Evolutionary conservation across 2,888 invertebrate species (phyloP).

Genomic region (Heteromyza rotundicornis): DNA sequence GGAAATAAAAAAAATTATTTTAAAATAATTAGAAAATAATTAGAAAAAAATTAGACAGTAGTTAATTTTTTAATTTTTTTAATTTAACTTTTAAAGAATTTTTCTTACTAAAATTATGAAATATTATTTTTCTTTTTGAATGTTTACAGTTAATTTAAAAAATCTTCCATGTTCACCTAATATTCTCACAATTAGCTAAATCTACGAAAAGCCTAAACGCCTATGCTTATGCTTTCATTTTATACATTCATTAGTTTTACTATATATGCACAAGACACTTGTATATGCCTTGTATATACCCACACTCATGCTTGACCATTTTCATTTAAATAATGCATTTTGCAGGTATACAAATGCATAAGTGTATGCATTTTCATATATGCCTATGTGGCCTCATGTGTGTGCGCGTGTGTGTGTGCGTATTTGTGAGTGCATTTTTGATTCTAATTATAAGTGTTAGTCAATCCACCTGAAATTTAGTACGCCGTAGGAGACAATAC

Average conservation of each 20-base stretch:
- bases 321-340: background rate
- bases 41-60: no score
- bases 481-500: background rate
- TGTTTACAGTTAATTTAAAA: no score
- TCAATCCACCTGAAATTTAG: slow-evolving; percentile 43
- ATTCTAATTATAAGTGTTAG: slow-evolving; percentile 52
- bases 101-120: no score
- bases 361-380: background rate
- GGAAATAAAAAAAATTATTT: no score
- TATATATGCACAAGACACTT: background rate
- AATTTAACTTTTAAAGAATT: no score
- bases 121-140: no score
- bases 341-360: background rate
- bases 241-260: background rate
- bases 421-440: slow-evolving; percentile 34
- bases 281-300: no score
- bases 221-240: background rate
- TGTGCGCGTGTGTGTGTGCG: slow-evolving; percentile 17
- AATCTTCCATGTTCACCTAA: no score
- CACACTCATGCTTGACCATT: background rate
- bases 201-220: background rate
- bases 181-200: background rate
- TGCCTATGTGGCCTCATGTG: slow-evolving; percentile 21
- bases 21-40: background rate
- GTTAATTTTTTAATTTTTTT: no score